Percentiles rank a stretch among this genome's conserved stretches.
These are phyloP conservation scores for Phaethon lepturus DNA, from an alignment of 2,113 vertebrate species.

Conservation along the genomic window DNA sequence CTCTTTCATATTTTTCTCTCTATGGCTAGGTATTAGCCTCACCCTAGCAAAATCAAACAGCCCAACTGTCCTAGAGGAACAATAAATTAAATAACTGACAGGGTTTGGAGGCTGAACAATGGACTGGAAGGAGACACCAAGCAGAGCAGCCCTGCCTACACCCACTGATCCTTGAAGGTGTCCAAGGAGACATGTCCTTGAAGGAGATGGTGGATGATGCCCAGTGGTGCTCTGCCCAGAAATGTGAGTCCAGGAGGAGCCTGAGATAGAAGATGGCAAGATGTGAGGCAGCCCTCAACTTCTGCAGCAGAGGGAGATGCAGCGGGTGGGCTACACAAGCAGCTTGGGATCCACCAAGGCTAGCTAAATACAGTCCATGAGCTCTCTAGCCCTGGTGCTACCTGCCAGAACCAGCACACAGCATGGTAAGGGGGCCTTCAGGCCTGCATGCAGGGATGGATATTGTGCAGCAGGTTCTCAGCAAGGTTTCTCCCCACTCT, in stretches of 20 bases:
- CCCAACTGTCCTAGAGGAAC: background rate
- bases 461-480: background rate
- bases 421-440: background rate
- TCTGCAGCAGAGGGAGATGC: background rate
- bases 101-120: background rate
- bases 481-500: background rate
- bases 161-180: background rate
- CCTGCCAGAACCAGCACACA: background rate
- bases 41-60: background rate
- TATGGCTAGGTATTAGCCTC: background rate
- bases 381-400: background rate
- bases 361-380: background rate
- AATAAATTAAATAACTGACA: background rate
- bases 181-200: background rate
- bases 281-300: background rate
- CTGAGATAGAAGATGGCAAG: background rate
- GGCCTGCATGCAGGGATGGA: no score
- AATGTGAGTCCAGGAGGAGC: background rate
- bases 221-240: background rate
- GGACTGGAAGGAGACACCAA: background rate
- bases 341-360: background rate
- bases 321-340: background rate
- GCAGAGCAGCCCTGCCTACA: background rate
- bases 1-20: background rate
- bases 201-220: background rate